A percentile compares a stretch with the other conserved stretches of the same genome.
phyloP scores from a whole-genome alignment of 1,140 invertebrate genomes.

The Matsumurasca onukii region DNA sequence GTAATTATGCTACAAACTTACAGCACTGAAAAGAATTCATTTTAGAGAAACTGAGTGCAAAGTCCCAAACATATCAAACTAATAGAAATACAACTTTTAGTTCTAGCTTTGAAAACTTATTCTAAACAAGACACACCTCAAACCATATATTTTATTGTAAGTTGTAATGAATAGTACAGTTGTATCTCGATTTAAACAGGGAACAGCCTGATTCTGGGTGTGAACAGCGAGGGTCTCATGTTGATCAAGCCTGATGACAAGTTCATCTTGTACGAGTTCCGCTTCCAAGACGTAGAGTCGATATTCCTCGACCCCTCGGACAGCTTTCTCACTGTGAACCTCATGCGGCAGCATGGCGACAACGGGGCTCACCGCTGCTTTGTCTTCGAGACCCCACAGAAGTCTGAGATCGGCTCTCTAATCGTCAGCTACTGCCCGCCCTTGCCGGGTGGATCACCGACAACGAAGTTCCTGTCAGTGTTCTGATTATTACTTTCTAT shows the following conservation, averaged over 20 bases:
- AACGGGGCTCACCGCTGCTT: constrained; percentile 75
- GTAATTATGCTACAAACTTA: no score
- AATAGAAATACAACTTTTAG: no score
- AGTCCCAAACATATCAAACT: no score
- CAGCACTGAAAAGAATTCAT: no score
- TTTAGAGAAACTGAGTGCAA: no score
- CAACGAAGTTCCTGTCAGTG: constrained; percentile 66
- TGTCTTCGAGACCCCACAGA: constrained; percentile 88
- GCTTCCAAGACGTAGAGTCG: constrained; percentile 86
- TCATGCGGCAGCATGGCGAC: constrained; percentile 56
- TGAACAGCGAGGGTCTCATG: constrained; percentile 89
- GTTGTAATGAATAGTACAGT: no score
- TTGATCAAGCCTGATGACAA: constrained; percentile 88
- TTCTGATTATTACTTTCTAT: not conserved
- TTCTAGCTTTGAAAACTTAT: no score
- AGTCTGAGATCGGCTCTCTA: constrained; percentile 87
- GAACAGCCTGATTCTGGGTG: constrained; percentile 70
- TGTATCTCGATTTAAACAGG: no score
- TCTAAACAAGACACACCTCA: no score
- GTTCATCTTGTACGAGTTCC: constrained; percentile 84
- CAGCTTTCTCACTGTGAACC: constrained; percentile 82
- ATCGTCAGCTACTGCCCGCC: constrained; percentile 88
- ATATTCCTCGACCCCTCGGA: constrained; percentile 90
- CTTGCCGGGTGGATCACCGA: constrained; percentile 85
- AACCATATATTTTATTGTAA: no score